These are phyloP conservation scores for Galaxea fascicularis DNA, from an alignment of 92 coral and sea anemone species.

Conservation along the genomic window DNA sequence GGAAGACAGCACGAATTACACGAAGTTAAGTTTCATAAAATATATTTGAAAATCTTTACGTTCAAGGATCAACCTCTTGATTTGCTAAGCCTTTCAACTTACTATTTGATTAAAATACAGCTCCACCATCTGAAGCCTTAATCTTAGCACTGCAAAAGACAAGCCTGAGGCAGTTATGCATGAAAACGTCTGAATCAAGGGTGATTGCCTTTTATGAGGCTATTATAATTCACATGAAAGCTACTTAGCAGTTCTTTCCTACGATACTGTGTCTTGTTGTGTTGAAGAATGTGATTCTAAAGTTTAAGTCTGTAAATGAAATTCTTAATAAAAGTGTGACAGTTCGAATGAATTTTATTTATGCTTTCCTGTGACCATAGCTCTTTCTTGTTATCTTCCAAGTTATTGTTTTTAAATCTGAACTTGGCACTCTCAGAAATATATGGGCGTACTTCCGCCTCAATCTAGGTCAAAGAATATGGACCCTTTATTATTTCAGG, in stretches of 20 bases:
- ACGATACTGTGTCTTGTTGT: not conserved
- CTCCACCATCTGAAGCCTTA: not conserved
- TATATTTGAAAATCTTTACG: not conserved
- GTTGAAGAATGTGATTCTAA: not conserved
- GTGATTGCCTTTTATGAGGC: no score
- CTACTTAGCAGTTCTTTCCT: no score
- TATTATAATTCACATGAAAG: not conserved
- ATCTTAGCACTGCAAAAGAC: not conserved
- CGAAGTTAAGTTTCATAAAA: not conserved
- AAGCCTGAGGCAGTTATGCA: no score
- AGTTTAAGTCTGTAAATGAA: not conserved
- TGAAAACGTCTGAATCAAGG: no score
- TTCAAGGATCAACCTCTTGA: not conserved
- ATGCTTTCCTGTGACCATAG: not conserved
- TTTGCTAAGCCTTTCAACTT: not conserved
- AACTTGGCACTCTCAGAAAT: not conserved
- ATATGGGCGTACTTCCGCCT: not conserved
- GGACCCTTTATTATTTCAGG: not conserved
- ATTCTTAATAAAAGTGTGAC: not conserved
- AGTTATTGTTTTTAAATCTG: not conserved
- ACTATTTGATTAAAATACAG: no score
- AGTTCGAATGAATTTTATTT: not conserved
- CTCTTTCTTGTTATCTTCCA: not conserved
- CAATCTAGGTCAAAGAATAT: not conserved
- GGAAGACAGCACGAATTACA: constrained; percentile 8